phyloP scores from a whole-genome alignment of 2,113 vertebrate species.

The Actenoides hombroni region DNA sequence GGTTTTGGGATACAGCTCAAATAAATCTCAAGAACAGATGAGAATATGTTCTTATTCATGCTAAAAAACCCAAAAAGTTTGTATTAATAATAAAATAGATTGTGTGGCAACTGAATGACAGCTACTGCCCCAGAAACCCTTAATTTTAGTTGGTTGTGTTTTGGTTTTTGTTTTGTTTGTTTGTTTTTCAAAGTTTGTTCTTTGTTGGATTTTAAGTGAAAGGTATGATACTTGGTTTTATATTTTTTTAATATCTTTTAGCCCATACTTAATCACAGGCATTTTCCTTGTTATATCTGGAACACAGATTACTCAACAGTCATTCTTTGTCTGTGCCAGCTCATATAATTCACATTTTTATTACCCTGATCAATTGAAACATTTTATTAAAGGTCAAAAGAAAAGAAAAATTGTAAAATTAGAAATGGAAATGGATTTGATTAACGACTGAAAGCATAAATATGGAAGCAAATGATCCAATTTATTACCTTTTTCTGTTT shows the following conservation, averaged over 20 bases:
- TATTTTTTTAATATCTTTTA: neutral
- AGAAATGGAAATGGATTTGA: slow-evolving; percentile 63
- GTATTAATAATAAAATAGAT: neutral
- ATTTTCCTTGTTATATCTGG: slow-evolving; percentile 31
- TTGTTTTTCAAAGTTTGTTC: neutral
- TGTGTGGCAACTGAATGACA: neutral
- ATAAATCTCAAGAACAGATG: neutral
- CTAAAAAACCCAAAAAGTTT: neutral
- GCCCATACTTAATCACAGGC: neutral
- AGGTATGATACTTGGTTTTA: neutral
- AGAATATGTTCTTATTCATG: neutral
- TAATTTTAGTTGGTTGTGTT: neutral
- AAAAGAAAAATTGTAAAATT: slow-evolving; percentile 71
- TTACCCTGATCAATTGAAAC: slow-evolving; percentile 68
- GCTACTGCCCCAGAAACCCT: neutral
- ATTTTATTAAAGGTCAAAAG: slow-evolving; percentile 71
- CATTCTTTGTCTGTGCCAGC: slow-evolving; percentile 54
- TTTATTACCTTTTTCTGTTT: slow-evolving; percentile 60
- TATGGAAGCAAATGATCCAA: slow-evolving; percentile 49
- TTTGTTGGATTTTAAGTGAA: neutral
- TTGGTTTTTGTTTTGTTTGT: neutral
- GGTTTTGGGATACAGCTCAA: neutral
- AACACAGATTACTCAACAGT: slow-evolving; percentile 6
- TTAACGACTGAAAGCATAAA: slow-evolving; percentile 59
- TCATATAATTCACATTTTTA: slow-evolving; percentile 67